These are phyloP conservation scores for Manduca sexta DNA, from an alignment of 1,140 invertebrate genomes.

Conservation along the genomic window DNA sequence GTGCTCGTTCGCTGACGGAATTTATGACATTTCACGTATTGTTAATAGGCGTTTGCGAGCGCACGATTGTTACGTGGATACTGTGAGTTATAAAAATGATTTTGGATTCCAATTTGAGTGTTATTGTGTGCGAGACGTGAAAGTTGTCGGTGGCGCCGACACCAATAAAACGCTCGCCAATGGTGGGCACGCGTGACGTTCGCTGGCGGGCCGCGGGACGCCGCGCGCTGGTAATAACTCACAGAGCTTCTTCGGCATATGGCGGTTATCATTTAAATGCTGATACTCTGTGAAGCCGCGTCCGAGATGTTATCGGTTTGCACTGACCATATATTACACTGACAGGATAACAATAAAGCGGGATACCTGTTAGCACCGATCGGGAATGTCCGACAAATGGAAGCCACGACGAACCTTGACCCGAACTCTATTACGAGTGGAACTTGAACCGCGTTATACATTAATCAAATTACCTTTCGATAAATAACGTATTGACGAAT, in stretches of 20 bases:
- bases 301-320: conserved; percentile 44
- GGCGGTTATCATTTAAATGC: conserved; percentile 40
- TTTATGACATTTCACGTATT: conserved; percentile 54
- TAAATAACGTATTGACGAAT: too few relatives aligned
- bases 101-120: conserved; percentile 65
- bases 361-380: conserved; percentile 51
- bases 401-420: conserved; percentile 39
- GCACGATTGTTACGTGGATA: conserved; percentile 33
- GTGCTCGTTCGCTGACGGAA: conserved; percentile 47
- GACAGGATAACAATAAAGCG: conserved; percentile 60
- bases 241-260: conserved; percentile 28
- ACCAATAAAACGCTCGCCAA: conserved; percentile 59
- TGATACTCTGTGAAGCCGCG: conserved; percentile 32
- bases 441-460: conserved; percentile 14
- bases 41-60: conserved; percentile 39
- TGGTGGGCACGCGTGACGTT: conserved; percentile 37
- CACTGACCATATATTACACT: conserved; percentile 51
- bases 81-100: conserved; percentile 60
- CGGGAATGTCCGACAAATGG: conserved; percentile 44
- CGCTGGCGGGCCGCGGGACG: conserved; percentile 31
- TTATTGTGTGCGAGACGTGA: conserved; percentile 64
- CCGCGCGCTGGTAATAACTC: conserved; percentile 35
- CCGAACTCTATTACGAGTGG: conserved; percentile 12
- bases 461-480: conserved; percentile 9
- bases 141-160: conserved; percentile 67